Base-by-base conservation (phyloP, 2,113 vertebrate genomes). In the Rhagologus leucostigma region DNA sequence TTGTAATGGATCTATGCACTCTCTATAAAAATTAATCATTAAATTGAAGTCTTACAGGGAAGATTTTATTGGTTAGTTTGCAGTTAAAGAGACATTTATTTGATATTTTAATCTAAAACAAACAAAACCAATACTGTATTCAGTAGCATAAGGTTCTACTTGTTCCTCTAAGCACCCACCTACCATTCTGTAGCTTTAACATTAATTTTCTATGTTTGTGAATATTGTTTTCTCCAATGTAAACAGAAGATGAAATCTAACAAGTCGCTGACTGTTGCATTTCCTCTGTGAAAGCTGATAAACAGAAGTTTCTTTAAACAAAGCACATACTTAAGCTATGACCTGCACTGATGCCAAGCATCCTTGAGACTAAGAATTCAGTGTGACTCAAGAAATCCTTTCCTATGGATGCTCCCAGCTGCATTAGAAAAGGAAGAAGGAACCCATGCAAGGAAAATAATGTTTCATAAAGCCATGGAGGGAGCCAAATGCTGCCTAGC, bases 241-340 rank as follows among this genome's bases (percentile, higher is more conserved):
- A 96, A 83, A 87, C 74, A 88, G 26, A 75, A 53, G 77, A 89
- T 60, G 18, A 85, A 94, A 89, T 84, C 78, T 82, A 91, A 64
- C 35, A 86, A 83, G 39, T 53, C 22, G 3, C 41, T 91, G 50
- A 79, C 55, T 85, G 76, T 8, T 88, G 82, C 92, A 77, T 90
- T 97, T 96, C 85, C 90, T 87, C 68, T 59, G 63, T 49, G 59
- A 88, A 90, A 77, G 50, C 47, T 35, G 50, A 90, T 87, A 83
- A 93, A 95, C 50, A 87, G 46, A 85, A 91, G 63, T 63, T 95
- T 73, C 75, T 95, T 89, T 93, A 96, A 90, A 94, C 82, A 95
- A 84, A 91, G 81, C 78, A 93, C 87, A 95, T 87, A 73, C 33
- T 97, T 95, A 50, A 87, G 71, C 78, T 49, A 47, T 63, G 84